Base-by-base conservation (phyloP, 2,113 vertebrate genomes). In the Gavia stellata region DNA sequence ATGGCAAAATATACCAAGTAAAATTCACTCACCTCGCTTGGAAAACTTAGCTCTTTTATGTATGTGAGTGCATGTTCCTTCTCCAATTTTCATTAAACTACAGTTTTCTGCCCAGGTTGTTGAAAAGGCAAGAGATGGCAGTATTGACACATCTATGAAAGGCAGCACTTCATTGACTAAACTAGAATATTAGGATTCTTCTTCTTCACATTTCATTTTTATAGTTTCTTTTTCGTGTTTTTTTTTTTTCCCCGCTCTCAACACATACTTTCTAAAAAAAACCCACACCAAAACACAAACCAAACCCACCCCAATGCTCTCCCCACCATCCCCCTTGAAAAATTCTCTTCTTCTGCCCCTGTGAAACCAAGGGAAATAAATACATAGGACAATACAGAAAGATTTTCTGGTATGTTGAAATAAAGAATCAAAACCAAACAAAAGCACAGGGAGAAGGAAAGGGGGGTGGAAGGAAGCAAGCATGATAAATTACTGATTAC, bases 41-140 rank as follows among this genome's bases (percentile, higher is more conserved):
- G 56, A 75, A 97, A 92, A 95, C 38, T 72, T 84, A 81, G 45
- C 17, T 70, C 34, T 87, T 91, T 86, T 89, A 21, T 71, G 11
- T 67, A 13, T 85, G 28, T 17, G 26, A 66, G 59, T 86, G 14
- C 5, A 8, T 52, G 38, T 50, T 90, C 29, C 5, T 47, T 84
- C 72, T 92, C 47, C 63, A 71, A 0, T 70, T 86, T 89, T 55
- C 14, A 9, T 7, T 14, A 26, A 88, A 31, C 36, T 85, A 19
- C 11, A 17, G 7, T 58, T 96, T 95, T 50, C 56, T 40, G 11
- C 18, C 11, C 34, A 80, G 73, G 36, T 12, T 95, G 36, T 28
- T 71, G 71, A 84, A 88, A 53, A 95, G 80, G 92, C 98, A 93
- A 98, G 94, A 98, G 98, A 97, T 98, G 98, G 98, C 98, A 98